phyloP scores from a whole-genome alignment of 2,888 invertebrate genomes.

The Smittia aterrima region DNA sequence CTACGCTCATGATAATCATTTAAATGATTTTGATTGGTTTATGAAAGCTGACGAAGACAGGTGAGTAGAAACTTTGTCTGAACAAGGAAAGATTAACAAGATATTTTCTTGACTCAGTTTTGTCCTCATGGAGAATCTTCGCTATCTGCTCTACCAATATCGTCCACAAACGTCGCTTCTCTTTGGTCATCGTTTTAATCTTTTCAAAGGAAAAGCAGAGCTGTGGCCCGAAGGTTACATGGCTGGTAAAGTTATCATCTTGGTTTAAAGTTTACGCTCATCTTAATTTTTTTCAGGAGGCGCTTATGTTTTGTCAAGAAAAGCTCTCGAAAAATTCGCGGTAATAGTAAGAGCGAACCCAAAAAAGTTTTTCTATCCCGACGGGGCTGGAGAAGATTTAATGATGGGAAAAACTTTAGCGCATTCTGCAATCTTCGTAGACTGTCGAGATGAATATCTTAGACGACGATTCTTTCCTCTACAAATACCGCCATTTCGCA shows the following conservation, averaged over 20 bases:
- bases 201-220: slow-evolving; percentile 49
- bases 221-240: too few species aligned
- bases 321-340: slow-evolving; percentile 70
- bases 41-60: neutral
- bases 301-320: slow-evolving; percentile 75
- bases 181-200: too few species aligned
- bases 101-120: slow-evolving; percentile 24
- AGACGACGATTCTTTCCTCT: too few species aligned
- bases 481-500: too few species aligned
- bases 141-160: too few species aligned
- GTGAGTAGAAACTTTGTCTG: slow-evolving; percentile 38
- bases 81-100: slow-evolving; percentile 4
- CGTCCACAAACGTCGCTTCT: too few species aligned
- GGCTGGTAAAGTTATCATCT: too few species aligned
- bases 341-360: slow-evolving; percentile 65
- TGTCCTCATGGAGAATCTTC: too few species aligned
- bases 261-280: too few species aligned
- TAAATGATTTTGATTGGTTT: neutral
- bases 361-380: slow-evolving; percentile 64
- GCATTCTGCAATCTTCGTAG: slow-evolving; percentile 79
- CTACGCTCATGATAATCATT: slow-evolving; percentile 79
- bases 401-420: slow-evolving; percentile 72
- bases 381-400: slow-evolving; percentile 63
- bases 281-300: slow-evolving; percentile 62
- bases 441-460: slow-evolving; percentile 67